Evolutionary conservation across 1,140 invertebrate species (phyloP).

Genomic region (Drosophila elegans): DNA sequence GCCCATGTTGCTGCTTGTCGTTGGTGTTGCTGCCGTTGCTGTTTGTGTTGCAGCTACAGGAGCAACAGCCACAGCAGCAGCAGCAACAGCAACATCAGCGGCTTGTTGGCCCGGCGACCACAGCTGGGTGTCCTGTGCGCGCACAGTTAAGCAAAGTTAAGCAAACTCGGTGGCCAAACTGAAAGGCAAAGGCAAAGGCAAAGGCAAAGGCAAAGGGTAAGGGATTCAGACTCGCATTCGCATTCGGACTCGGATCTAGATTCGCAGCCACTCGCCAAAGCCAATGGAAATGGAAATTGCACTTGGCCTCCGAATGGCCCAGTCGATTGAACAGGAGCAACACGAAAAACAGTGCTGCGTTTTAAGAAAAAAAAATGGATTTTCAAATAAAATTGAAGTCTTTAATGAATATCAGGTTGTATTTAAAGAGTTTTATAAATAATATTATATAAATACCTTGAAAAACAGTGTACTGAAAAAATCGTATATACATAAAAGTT

Average conservation of each 20-base stretch:
- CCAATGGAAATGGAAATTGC: constrained; percentile 48
- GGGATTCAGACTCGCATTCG: constrained; percentile 20
- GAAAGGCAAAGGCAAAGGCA: constrained; percentile 10
- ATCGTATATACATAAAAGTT: too few relatives aligned
- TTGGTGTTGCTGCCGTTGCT: constrained; percentile 54
- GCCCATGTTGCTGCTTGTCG: constrained; percentile 58
- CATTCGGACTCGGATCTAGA: neutral
- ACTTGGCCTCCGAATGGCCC: constrained; percentile 31
- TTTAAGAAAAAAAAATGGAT: neutral
- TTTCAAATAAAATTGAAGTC: too few relatives aligned
- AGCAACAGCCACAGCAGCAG: constrained; percentile 47
- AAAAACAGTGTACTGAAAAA: too few relatives aligned
- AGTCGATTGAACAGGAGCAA: constrained; percentile 42
- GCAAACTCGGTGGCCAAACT: constrained; percentile 67
- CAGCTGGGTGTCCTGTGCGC: constrained; percentile 79
- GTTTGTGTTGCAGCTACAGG: constrained; percentile 66
- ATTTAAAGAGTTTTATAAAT: too few relatives aligned
- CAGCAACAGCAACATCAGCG: constrained; percentile 62
- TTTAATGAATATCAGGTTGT: too few relatives aligned
- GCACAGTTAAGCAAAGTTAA: constrained; percentile 78
- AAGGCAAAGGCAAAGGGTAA: constrained; percentile 23
- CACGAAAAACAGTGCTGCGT: constrained; percentile 19
- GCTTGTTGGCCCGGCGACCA: constrained; percentile 77
- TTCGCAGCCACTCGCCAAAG: constrained; percentile 11
- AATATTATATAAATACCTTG: too few relatives aligned